Percentiles rank a stretch among this genome's conserved stretches.
Evolutionary conservation across 2,113 vertebrate genomes (phyloP).

Genomic region (Trochalopteron elliotii): DNA sequence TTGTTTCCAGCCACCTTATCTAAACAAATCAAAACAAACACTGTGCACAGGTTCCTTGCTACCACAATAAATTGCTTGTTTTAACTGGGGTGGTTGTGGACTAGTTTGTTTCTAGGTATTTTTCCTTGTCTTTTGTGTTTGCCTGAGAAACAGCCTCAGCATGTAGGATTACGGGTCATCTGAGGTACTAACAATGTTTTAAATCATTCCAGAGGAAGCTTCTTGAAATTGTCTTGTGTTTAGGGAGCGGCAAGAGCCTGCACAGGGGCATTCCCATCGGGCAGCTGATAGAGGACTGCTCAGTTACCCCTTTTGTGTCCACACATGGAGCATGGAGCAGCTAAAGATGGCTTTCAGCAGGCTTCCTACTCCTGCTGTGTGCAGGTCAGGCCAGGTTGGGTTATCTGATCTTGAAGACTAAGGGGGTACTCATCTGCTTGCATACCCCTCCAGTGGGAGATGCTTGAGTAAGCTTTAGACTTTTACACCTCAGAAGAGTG

Average conservation of each 20-base stretch:
- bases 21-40: conserved; percentile 17
- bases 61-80: conserved; percentile 15
- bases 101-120: neutral
- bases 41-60: neutral
- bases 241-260: neutral
- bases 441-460: too few species aligned
- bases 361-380: neutral
- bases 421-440: neutral
- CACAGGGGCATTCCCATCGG: accelerated
- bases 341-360: neutral
- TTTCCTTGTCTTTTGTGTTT: neutral
- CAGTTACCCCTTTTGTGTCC: neutral
- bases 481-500: neutral
- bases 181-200: neutral
- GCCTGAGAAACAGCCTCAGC: neutral
- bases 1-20: conserved; percentile 25
- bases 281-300: neutral
- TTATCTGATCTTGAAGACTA: neutral
- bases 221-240: neutral
- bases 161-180: neutral
- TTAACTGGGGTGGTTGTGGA: neutral
- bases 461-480: neutral
- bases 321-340: accelerated
- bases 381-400: accelerated
- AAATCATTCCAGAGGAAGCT: neutral